These are phyloP conservation scores for Melanophora roralis DNA, from an alignment of 2,888 invertebrate genomes.

Conservation along the genomic window DNA sequence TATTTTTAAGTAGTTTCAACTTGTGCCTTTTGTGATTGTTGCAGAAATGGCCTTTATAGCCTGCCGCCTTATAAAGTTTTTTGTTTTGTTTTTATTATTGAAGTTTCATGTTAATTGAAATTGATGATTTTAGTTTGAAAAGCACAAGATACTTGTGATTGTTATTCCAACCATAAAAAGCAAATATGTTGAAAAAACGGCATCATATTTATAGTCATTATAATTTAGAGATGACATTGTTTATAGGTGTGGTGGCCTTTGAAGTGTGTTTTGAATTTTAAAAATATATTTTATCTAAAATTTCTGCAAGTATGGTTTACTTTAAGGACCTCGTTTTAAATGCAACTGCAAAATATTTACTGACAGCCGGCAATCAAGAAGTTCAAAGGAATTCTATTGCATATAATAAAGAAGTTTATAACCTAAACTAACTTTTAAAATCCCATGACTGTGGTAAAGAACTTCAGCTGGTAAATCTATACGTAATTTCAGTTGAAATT, in stretches of 20 bases:
- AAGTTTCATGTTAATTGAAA: constrained; percentile 63
- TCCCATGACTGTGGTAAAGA: too few species aligned
- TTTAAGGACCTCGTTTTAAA: too few species aligned
- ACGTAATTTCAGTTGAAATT: background rate
- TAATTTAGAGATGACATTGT: constrained; percentile 62
- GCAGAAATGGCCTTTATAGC: constrained; percentile 54
- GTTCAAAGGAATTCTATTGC: background rate
- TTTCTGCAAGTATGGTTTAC: background rate
- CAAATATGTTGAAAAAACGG: background rate
- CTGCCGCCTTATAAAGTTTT: constrained; percentile 43
- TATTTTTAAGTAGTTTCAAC: constrained; percentile 41
- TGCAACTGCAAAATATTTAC: background rate
- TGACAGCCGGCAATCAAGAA: constrained; percentile 26
- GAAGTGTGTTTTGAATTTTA: constrained; percentile 57
- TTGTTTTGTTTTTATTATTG: constrained; percentile 47
- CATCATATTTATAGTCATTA: constrained; percentile 59
- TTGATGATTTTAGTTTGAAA: constrained; percentile 61
- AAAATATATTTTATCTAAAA: constrained; percentile 22
- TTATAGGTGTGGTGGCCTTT: constrained; percentile 61
- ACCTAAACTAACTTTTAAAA: too few species aligned
- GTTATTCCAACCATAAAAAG: constrained; percentile 3
- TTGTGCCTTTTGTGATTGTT: constrained; percentile 37
- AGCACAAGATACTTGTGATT: constrained; percentile 29
- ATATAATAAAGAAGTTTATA: too few species aligned
- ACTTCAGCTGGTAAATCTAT: too few species aligned